These are phyloP conservation scores for Pseudomugil gertrudae DNA, from an alignment of 2,797 vertebrate genomes.

Conservation along the genomic window DNA sequence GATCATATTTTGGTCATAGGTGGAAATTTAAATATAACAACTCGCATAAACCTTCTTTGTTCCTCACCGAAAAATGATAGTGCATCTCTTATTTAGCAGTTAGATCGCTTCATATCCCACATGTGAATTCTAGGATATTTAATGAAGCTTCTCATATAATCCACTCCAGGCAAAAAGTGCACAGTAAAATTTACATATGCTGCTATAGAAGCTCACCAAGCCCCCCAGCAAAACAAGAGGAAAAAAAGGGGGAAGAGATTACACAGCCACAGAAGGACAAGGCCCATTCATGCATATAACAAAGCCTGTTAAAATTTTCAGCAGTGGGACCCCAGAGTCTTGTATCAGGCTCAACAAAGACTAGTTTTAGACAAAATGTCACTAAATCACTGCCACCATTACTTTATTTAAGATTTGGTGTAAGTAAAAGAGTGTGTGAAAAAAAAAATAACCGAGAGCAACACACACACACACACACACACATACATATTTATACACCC, in stretches of 20 bases:
- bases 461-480: too few relatives aligned
- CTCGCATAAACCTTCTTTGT: neutral
- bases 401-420: conserved; percentile 30
- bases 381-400: conserved; percentile 44
- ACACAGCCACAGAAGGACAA: conserved; percentile 51
- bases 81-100: conserved; percentile 32
- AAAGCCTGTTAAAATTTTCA: conserved; percentile 73
- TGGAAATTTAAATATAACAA: neutral
- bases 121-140: conserved; percentile 52
- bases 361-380: conserved; percentile 42
- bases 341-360: conserved; percentile 59
- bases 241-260: conserved; percentile 1
- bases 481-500: too few relatives aligned
- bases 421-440: conserved; percentile 15
- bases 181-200: conserved; percentile 12
- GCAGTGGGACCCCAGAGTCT: conserved; percentile 58
- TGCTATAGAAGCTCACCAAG: conserved; percentile 25
- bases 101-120: conserved; percentile 33
- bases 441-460: too few relatives aligned
- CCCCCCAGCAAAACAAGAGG: neutral
- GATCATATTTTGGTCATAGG: conserved; percentile 4
- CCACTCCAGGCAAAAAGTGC: conserved; percentile 28
- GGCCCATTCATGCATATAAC: conserved; percentile 69
- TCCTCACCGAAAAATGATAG: conserved; percentile 5
- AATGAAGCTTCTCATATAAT: conserved; percentile 37